Conservation (phyloP, 2,797 vertebrate genomes). For the Rhinella marina region DNA sequence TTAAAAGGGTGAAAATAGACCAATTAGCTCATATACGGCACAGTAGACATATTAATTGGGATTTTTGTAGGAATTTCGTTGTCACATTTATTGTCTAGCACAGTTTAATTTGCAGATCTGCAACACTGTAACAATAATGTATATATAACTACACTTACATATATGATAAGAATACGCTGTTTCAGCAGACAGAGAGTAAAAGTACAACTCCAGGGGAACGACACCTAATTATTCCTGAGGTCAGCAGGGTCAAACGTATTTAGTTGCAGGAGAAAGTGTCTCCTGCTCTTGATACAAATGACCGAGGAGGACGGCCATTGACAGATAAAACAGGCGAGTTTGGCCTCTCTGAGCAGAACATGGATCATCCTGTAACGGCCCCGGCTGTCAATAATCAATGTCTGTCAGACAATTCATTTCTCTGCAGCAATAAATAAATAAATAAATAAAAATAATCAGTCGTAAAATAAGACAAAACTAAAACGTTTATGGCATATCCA, state of each 20-base stretch:
- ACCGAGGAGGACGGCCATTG: not conserved
- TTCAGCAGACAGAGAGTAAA: not conserved
- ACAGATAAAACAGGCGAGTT: not conserved
- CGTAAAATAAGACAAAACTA: not conserved
- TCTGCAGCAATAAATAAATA: no score
- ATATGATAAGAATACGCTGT: not conserved
- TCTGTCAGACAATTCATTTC: not conserved
- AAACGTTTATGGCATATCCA: not conserved
- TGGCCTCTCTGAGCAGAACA: not conserved
- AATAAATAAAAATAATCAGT: not conserved
- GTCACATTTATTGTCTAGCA: no score
- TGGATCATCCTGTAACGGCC: conserved; percentile 9
- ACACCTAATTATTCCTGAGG: conserved; percentile 42
- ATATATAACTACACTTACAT: not conserved
- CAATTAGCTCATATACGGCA: no score
- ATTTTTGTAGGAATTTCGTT: no score
- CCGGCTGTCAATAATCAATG: not conserved
- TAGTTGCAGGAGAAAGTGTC: not conserved
- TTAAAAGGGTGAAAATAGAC: no score
- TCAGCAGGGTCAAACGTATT: conserved; percentile 48
- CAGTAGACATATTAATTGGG: no score
- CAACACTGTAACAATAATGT: not conserved
- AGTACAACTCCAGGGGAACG: not conserved
- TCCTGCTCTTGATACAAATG: not conserved
- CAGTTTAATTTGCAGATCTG: no score